Evolutionary conservation across 2,888 invertebrate species (phyloP), one percentile per base, ranked within the genome.

Genomic region (Encarsia formosa): DNA sequence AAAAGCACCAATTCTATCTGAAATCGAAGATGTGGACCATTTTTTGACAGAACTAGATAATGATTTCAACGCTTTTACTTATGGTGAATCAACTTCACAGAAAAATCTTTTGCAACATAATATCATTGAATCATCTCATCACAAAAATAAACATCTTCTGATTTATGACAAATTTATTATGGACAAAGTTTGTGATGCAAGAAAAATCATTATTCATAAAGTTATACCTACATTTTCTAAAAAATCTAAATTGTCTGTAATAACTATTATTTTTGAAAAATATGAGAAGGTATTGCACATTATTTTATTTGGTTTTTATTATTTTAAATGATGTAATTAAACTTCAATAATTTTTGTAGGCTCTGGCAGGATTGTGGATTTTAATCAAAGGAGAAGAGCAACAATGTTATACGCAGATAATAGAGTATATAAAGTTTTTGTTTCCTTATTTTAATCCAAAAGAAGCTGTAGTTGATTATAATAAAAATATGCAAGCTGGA

Each of bases 211-310:
- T 13, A 15, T 42, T 31, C 42, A 42, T 19, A 42, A 31, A 42
- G 32, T 42, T 8, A 23, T 20, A 13, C 20, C 42, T 11, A n/a
- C 32, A 6, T 1, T 19, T 29, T 20, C 42, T 42, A 9, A 29
- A 42, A 19, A 19, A 42, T 31, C 31, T 20, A 32, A 20, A 19
- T 31, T 32, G 15, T 22, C 31, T 32, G n/a, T 43, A 5, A 20
- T 43, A 5, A 31, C 20, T n/a, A 43, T 43, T 32, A 20, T 43
- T 13, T 43, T 43, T 32, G 32, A 43, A 43, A 43, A 43, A 22
- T 43, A 43, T 43, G 43, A 32, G 11, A 43, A 43, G 15, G 43
- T 43, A 43, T 15, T 6, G n/a, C 20, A 22, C 11, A n/a, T 5
- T n/a, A 16, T 5, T 4, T 22, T 4, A 23, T 8, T 2, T 18